Conservation (phyloP, 2,113 vertebrate genomes). For the Bothrops jararaca region DNA sequence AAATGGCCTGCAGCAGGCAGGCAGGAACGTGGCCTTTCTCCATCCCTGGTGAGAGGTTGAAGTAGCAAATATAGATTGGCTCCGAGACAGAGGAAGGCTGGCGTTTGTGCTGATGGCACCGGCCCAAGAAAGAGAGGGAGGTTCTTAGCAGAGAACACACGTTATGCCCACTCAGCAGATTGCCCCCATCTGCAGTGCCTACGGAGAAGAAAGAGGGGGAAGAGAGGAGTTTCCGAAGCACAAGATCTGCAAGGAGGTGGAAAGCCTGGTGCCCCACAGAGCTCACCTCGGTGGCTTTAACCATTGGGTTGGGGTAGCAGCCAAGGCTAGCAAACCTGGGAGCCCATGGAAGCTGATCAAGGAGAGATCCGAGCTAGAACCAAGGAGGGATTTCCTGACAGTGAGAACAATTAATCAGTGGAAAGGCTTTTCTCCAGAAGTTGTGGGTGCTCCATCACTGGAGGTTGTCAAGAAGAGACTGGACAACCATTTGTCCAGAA, state of each 20-base stretch:
- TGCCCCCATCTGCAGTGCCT: conserved; percentile 8
- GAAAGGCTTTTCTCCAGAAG: background rate
- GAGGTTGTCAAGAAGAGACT: background rate
- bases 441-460: background rate
- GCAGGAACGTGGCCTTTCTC: background rate
- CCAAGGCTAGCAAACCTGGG: background rate
- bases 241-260: background rate
- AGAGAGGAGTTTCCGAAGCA: background rate
- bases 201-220: background rate
- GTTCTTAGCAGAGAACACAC: conserved; percentile 18
- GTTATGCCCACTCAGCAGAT: background rate
- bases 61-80: conserved; percentile 12
- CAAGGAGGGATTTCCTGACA: background rate
- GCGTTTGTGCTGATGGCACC: conserved; percentile 21
- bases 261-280: conserved; percentile 3
- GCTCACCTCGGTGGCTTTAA: conserved; percentile 3
- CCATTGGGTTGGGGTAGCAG: conserved; percentile 1
- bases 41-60: background rate
- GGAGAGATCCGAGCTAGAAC: background rate
- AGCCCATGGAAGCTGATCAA: background rate
- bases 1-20: background rate
- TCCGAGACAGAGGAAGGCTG: background rate
- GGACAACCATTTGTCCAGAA: background rate
- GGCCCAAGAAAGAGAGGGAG: background rate
- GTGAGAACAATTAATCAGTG: background rate